Evolutionary conservation across 1,140 invertebrate species (phyloP), one percentile per base, ranked within the genome.

Genomic region (Psilanteris sp.): DNA sequence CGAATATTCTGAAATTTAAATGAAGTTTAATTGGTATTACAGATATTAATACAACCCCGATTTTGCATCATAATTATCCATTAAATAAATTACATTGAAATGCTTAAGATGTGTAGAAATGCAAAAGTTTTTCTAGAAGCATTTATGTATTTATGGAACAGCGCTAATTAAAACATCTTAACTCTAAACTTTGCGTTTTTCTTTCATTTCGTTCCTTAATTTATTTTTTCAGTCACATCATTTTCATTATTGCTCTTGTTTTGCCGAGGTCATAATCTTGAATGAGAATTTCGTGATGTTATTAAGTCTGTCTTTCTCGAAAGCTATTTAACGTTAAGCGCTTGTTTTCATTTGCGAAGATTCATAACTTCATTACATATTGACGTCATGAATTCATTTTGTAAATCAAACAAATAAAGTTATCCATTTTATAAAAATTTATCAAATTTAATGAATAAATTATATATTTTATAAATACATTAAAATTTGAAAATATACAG

Each of bases 221-320:
- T 15, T 37, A 20, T 36, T 52, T 37, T 20, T 20, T n/a, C n/a
- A 55, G 36, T 39, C 24, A 16, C 34, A 55, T 41, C 34, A 20
- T 55, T 55, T 55, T 41, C 24, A n/a, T 24, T 34, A 55, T 52
- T 52, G 15, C 22, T 36, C 32, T 24, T 27, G 48, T 37, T 27
- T 27, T 16, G 5, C 13, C 8, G 13, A 10, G 7, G 22, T 14
- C 22, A 37, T 52, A 52, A 37, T 52, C 32, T 37, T 52, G 48
- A 37, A 52, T 52, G 16, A 16, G 13, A 52, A 11, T 37, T 52
- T 15, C 13, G 4, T 10, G 46, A 37, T 9, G 32, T 37, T 37
- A 37, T 52, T 37, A 36, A 36, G 20, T 37, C 37, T 15, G 32
- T 37, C 22, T 48, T 7, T 26, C 8, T 15, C 7, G 10, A 37